Percentiles rank a stretch among this genome's conserved stretches.
Conservation (phyloP, 1,140 invertebrate genomes). For the Alviniconcha marisindica region DNA sequence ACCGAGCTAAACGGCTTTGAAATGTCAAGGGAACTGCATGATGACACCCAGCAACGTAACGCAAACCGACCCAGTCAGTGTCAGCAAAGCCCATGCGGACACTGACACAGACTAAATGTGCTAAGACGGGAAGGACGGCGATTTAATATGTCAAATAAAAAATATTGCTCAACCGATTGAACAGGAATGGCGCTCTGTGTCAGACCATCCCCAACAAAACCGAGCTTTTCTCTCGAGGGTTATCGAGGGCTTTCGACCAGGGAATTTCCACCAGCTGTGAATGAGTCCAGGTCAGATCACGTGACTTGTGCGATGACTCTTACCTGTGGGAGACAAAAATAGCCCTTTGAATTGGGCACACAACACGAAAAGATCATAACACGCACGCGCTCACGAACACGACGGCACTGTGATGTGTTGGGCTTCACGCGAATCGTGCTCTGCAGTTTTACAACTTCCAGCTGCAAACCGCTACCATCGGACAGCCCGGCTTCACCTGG, state of each 20-base stretch:
- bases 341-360: neutral
- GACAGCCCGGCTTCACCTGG: neutral
- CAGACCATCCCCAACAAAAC: neutral
- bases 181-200: no score
- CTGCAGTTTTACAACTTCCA: neutral
- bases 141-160: no score
- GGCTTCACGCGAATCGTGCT: neutral
- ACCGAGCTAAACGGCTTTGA: no score
- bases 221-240: neutral
- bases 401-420: neutral
- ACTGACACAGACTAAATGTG: no score
- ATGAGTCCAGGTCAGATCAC: neutral
- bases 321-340: conserved; percentile 26
- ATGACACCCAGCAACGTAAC: no score
- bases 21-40: no score
- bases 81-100: no score
- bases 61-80: no score
- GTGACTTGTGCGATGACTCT: neutral
- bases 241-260: neutral
- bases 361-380: neutral
- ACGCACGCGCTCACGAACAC: neutral
- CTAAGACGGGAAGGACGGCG: no score
- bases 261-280: conserved; percentile 1
- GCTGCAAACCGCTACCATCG: neutral
- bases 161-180: no score